A percentile compares a stretch with the other conserved stretches of the same genome.
These are phyloP conservation scores for Sciurus carolinensis DNA, from an alignment of 2,797 vertebrate species.

Conservation along the genomic window DNA sequence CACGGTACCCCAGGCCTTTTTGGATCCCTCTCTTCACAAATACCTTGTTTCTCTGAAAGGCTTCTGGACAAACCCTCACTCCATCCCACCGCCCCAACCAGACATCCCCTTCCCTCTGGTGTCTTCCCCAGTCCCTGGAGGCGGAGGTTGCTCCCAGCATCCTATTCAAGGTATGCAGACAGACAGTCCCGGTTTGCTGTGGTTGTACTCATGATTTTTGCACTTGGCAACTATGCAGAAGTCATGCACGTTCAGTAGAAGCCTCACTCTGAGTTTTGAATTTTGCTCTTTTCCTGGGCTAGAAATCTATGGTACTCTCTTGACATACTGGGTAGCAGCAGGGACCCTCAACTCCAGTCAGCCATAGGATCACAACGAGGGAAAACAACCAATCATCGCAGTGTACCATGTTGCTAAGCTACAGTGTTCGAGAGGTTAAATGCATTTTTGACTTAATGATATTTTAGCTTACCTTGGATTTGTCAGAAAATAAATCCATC, in stretches of 20 bases:
- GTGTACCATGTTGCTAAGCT: neutral
- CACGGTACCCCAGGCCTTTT: accelerated
- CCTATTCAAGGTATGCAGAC: neutral
- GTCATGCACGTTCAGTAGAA: neutral
- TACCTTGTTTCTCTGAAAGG: neutral
- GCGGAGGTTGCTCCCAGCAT: neutral
- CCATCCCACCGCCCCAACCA: neutral
- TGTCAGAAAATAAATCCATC: neutral
- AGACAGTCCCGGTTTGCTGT: neutral
- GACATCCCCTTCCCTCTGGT: neutral
- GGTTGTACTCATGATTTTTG: no score
- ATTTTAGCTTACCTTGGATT: neutral
- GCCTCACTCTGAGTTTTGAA: neutral
- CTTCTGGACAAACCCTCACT: neutral
- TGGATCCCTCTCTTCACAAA: neutral
- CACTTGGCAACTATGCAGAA: neutral
- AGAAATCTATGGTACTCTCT: neutral
- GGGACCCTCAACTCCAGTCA: neutral
- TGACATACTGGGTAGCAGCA: neutral
- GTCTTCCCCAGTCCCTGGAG: neutral
- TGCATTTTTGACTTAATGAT: neutral
- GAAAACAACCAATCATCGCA: neutral
- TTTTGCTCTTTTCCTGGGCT: neutral
- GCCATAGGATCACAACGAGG: neutral
- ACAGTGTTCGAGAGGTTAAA: neutral